phyloP scores from a whole-genome alignment of 1,140 invertebrate species.

The Drosophila ogumai region DNA sequence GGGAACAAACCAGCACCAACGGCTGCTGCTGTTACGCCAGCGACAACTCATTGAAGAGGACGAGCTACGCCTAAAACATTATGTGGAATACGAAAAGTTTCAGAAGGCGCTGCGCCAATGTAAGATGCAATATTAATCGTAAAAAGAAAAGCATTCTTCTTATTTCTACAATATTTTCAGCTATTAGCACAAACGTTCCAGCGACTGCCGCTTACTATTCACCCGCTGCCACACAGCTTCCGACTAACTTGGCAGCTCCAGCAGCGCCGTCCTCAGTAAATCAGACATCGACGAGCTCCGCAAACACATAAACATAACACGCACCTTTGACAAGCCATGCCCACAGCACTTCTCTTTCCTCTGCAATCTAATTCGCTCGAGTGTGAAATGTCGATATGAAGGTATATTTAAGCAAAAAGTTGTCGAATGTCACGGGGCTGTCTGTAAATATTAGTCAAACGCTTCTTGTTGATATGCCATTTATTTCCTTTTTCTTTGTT shows the following conservation, averaged over 20 bases:
- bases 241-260: slow-evolving; percentile 64
- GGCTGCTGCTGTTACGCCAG: slow-evolving; percentile 78
- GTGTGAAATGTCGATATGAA: slow-evolving; percentile 46
- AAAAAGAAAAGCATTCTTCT: not conserved
- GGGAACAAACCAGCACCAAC: slow-evolving; percentile 83
- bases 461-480: slow-evolving; percentile 80
- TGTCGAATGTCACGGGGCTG: slow-evolving; percentile 66
- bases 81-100: slow-evolving; percentile 85
- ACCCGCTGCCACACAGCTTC: slow-evolving; percentile 67
- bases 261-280: slow-evolving; percentile 61
- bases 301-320: slow-evolving; percentile 60
- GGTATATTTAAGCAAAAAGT: slow-evolving; percentile 71
- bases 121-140: slow-evolving; percentile 37
- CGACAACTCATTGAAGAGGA: slow-evolving; percentile 84
- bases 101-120: slow-evolving; percentile 82
- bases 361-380: slow-evolving; percentile 62
- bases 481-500: slow-evolving; percentile 48
- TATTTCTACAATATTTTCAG: slow-evolving; percentile 40
- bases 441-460: slow-evolving; percentile 83
- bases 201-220: slow-evolving; percentile 68
- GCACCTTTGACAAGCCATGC: slow-evolving; percentile 70
- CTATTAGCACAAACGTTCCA: slow-evolving; percentile 80
- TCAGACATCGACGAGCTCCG: slow-evolving; percentile 55
- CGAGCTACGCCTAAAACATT: slow-evolving; percentile 82
- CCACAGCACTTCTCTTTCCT: slow-evolving; percentile 57